Evolutionary conservation across 2,888 invertebrate genomes (phyloP).

Genomic region (Lasioglossum morio): DNA sequence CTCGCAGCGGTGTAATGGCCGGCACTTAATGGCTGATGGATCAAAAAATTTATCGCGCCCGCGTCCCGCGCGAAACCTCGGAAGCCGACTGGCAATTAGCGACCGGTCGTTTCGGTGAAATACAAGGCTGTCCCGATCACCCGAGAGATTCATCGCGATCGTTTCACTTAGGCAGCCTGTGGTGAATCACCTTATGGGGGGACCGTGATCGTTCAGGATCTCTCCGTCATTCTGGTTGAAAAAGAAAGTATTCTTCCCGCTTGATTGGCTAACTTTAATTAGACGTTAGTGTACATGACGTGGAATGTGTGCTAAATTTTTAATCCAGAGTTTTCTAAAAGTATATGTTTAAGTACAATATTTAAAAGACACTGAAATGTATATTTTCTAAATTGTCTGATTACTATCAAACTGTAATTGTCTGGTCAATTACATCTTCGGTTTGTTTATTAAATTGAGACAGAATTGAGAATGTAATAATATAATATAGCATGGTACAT

Average conservation of each 20-base stretch:
- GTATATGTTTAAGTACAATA: too few relatives aligned
- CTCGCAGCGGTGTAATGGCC: constrained; percentile 34
- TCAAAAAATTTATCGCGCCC: constrained; percentile 60
- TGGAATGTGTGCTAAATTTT: background rate
- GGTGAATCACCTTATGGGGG: background rate
- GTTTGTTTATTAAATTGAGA: too few relatives aligned
- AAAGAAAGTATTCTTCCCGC: background rate
- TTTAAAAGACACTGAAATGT: too few relatives aligned
- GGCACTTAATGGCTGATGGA: constrained; percentile 47
- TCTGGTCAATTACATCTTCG: too few relatives aligned
- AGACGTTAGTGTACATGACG: background rate
- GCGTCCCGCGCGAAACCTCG: constrained; percentile 43
- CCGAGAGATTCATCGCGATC: background rate
- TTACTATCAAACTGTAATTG: too few relatives aligned
- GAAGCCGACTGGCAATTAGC: constrained; percentile 50
- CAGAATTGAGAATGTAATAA: too few relatives aligned
- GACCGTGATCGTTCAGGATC: background rate
- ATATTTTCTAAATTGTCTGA: too few relatives aligned
- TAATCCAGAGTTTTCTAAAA: background rate
- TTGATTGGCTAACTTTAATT: background rate
- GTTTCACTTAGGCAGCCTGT: background rate
- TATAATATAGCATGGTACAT: too few relatives aligned
- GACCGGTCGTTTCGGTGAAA: constrained; percentile 47
- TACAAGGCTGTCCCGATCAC: constrained; percentile 27
- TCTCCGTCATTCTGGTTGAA: background rate